These are phyloP conservation scores for Gymnothorax reevesii DNA, from an alignment of 2,797 vertebrate species.

Conservation along the genomic window DNA sequence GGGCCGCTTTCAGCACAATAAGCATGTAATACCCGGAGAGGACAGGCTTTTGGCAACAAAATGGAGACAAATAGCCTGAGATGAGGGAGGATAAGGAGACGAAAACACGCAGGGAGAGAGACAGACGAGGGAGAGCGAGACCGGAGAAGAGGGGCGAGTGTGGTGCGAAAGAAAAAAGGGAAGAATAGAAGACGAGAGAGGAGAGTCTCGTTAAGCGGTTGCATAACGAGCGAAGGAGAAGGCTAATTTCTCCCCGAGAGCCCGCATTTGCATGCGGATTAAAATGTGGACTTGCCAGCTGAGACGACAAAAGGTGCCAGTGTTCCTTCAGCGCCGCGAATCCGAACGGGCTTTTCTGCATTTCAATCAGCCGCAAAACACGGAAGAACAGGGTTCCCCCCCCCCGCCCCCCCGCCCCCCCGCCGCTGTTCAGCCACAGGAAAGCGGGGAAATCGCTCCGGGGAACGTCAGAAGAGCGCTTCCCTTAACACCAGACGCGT, in stretches of 20 bases:
- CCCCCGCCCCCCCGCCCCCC: not conserved
- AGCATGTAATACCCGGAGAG: not conserved
- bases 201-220: not conserved
- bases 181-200: not conserved
- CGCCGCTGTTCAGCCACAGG: not conserved
- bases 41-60: not conserved
- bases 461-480: not conserved
- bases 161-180: not conserved
- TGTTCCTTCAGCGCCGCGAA: not conserved
- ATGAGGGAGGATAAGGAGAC: not conserved
- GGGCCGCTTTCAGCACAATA: not conserved
- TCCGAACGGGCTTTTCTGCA: not conserved
- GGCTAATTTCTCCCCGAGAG: not conserved
- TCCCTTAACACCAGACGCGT: not conserved
- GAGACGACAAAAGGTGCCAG: conserved; percentile 7
- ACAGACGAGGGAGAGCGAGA: not conserved
- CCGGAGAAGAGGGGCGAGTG: not conserved
- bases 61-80: not conserved
- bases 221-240: not conserved
- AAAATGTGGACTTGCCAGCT: not conserved
- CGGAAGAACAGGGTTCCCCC: not conserved
- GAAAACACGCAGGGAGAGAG: not conserved
- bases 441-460: not conserved
- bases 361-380: not conserved
- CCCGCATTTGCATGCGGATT: conserved; percentile 8